phyloP scores from a whole-genome alignment of 2,113 vertebrate genomes.

The Atlantisia rogersi region DNA sequence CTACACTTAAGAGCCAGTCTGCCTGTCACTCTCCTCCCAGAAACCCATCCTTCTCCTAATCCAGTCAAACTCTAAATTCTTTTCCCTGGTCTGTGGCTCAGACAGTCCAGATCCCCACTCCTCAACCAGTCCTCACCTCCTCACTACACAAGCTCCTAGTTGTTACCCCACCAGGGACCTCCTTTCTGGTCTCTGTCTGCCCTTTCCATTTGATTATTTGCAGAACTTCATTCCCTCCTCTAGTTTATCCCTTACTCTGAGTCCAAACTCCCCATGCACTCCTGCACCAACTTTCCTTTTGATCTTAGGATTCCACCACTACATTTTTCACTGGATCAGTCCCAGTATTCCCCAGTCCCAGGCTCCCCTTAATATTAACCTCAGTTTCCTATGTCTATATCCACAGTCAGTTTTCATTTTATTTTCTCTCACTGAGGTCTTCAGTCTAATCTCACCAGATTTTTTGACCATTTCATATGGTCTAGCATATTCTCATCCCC shows the following conservation, averaged over 20 bases:
- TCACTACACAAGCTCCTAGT: not conserved
- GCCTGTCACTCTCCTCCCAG: not conserved
- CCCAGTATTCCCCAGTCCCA: not conserved
- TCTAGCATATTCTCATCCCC: not conserved
- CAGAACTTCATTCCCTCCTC: not conserved
- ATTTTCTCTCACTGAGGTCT: not conserved
- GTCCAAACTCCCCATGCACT: not conserved
- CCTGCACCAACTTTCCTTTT: not conserved
- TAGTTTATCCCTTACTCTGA: not conserved
- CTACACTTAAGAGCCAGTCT: not conserved
- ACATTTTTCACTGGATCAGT: not conserved
- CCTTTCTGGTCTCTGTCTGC: not conserved
- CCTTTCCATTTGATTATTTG: not conserved
- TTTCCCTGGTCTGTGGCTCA: not conserved
- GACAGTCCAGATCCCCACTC: not conserved
- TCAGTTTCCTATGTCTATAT: not conserved
- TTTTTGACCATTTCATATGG: not conserved
- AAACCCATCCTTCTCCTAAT: not conserved
- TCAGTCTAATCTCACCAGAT: not conserved
- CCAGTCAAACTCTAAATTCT: not conserved
- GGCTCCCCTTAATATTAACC: not conserved
- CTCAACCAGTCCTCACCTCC: not conserved
- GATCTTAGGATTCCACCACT: not conserved
- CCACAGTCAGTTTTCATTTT: not conserved
- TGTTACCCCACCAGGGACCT: not conserved